Evolutionary conservation across 2,797 vertebrate genomes (phyloP).

Genomic region (Pantherophis vulpinus): DNA sequence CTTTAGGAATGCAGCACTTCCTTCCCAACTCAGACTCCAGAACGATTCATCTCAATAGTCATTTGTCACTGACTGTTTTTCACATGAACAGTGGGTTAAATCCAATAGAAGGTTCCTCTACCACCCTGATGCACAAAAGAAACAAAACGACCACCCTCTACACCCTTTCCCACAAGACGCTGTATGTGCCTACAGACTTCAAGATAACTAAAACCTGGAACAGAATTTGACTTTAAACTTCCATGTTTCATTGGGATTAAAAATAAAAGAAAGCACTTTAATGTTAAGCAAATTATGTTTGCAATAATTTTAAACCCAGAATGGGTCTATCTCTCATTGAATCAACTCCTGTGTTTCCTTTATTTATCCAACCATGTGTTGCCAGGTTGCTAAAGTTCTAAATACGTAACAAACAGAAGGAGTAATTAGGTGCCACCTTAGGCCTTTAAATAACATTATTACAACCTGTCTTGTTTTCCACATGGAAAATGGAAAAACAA

Average conservation of each 20-base stretch:
- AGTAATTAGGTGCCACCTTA: not conserved
- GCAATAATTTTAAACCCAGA: not conserved
- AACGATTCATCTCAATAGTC: not conserved
- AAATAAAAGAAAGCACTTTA: not conserved
- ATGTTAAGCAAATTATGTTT: too few species aligned
- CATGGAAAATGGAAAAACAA: slow-evolving; percentile 35
- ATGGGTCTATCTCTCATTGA: not conserved
- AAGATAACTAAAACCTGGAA: not conserved
- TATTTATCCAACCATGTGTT: not conserved
- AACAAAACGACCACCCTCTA: too few species aligned
- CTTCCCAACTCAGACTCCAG: not conserved
- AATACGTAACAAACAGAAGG: slow-evolving; percentile 4
- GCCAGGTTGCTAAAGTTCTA: slow-evolving; percentile 10
- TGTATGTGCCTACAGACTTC: not conserved
- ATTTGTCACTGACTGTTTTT: not conserved
- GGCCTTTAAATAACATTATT: slow-evolving; percentile 41
- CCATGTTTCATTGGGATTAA: not conserved
- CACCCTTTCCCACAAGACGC: not conserved
- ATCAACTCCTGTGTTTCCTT: not conserved
- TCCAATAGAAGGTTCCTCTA: not conserved
- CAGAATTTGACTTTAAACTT: not conserved
- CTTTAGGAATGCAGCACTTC: not conserved
- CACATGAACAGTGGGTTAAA: not conserved
- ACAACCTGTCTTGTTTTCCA: slow-evolving; percentile 28
- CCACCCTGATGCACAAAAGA: not conserved